Conservation (phyloP, 2,113 vertebrate genomes). For the Cynopterus brachyotis region DNA sequence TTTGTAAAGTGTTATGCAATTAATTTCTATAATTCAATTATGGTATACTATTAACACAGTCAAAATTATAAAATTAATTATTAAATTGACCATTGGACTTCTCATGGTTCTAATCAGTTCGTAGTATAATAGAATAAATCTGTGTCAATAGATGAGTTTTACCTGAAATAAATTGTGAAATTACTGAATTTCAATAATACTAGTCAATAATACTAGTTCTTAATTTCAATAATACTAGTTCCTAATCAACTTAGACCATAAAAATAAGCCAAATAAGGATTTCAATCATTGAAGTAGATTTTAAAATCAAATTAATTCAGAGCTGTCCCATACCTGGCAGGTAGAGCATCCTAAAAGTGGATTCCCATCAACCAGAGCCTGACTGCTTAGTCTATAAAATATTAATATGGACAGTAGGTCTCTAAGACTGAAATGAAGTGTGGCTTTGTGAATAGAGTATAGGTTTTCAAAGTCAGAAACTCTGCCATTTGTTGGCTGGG, state of each 20-base stretch:
- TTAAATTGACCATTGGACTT: background rate
- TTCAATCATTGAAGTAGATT: background rate
- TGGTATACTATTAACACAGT: background rate
- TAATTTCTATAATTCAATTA: background rate
- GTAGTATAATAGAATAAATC: background rate
- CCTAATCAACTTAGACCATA: background rate
- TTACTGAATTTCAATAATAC: background rate
- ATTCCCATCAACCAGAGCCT: background rate
- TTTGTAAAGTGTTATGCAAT: background rate
- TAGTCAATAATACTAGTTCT: too few relatives aligned
- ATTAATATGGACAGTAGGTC: background rate
- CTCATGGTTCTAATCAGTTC: background rate
- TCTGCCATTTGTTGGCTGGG: background rate
- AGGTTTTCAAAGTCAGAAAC: background rate
- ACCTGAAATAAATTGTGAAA: background rate
- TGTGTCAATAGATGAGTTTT: background rate
- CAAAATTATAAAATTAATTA: background rate
- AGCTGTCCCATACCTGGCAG: background rate
- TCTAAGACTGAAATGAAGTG: background rate
- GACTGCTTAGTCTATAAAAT: background rate
- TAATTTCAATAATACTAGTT: too few relatives aligned
- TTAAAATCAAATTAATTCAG: background rate
- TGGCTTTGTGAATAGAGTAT: background rate
- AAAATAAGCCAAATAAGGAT: background rate
- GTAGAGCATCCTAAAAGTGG: background rate